Conservation (phyloP, 1,140 invertebrate species). For the Harpegnathos saltator region DNA sequence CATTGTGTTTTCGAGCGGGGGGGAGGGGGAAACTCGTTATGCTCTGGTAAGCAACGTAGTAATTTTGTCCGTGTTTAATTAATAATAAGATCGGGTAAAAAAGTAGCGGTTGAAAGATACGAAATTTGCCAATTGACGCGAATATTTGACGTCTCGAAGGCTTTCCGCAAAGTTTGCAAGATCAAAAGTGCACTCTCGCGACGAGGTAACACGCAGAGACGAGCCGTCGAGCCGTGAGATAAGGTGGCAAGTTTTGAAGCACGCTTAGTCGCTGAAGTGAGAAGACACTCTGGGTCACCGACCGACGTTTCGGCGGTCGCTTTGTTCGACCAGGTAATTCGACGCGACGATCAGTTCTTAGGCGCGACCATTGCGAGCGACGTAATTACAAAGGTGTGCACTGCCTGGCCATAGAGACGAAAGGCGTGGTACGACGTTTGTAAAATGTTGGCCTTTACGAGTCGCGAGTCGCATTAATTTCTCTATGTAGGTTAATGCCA, state of each 20-base stretch:
- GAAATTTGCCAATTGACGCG: too few relatives aligned
- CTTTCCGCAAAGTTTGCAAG: too few relatives aligned
- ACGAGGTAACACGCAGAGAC: too few relatives aligned
- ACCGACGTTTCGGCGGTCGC: slow-evolving; percentile 29
- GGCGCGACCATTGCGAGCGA: slow-evolving; percentile 57
- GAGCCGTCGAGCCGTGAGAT: too few relatives aligned
- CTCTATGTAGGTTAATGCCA: slow-evolving; percentile 81
- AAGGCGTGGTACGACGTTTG: slow-evolving; percentile 67
- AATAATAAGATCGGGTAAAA: too few relatives aligned
- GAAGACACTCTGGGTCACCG: slow-evolving; percentile 1
- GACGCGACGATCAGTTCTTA: slow-evolving; percentile 52
- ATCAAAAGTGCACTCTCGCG: too few relatives aligned
- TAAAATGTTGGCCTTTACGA: slow-evolving; percentile 55
- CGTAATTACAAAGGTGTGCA: slow-evolving; percentile 67
- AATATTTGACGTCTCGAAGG: too few relatives aligned
- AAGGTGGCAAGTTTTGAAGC: too few relatives aligned
- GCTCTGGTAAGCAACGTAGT: neutral
- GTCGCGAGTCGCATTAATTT: slow-evolving; percentile 58
- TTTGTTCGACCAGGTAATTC: slow-evolving; percentile 30
- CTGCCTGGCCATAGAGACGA: slow-evolving; percentile 48
- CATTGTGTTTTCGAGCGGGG: slow-evolving; percentile 20
- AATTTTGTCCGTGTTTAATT: neutral
- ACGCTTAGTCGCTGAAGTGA: neutral
- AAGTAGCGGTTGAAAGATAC: too few relatives aligned
- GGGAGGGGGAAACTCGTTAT: neutral